Base-by-base conservation (phyloP, 2,888 invertebrate genomes). In the Drosophila nr. medialis region DNA sequence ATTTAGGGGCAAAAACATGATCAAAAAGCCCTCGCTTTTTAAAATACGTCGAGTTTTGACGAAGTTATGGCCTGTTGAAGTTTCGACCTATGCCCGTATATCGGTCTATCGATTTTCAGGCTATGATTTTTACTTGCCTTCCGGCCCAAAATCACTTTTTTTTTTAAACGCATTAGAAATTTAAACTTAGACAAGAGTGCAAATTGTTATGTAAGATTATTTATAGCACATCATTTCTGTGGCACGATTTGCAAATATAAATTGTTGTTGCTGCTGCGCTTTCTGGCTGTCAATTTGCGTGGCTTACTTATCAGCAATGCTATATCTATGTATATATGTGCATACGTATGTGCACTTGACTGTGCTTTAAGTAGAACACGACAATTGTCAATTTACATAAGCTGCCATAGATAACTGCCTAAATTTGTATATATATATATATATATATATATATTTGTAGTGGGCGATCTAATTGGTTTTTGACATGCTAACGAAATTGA, bases 371-470 rank as follows among this genome's bases (percentile, higher is more conserved):
- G 79, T 84, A 65, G 86, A 77, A 65, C 84, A 86, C 75, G 78
- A 45, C 84, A 83, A 86, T 89, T 86, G 89, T 15, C 80, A 86
- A 72, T 84, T 84, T 81, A 75, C 83, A 75, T 84, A 78, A 74
- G 66, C 77, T 38, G 40, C 29, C 8, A 7, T n/a, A 56, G n/a
- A 30, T 64, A 45, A 45, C 8, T 45, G 4, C 21, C 60, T 27
- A 53, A 15, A 48, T 59, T 21, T 21, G n/a, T 21, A 29, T 10
- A 10, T 49, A 24, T 34, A 18, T 18, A n/a, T 5, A 11, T 30
- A 48, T 13, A 49, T 24, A 49, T 34, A 49, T 50, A 8, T 7
- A 38, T 38, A 18, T 18, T 4, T 21, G 21, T 13, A 45, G 42
- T 13, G 42, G 42, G 21, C 13, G 7, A 24, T 42, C 38, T 18